Conservation (phyloP, 2,797 vertebrate genomes). For the Nyctibius grandis region DNA sequence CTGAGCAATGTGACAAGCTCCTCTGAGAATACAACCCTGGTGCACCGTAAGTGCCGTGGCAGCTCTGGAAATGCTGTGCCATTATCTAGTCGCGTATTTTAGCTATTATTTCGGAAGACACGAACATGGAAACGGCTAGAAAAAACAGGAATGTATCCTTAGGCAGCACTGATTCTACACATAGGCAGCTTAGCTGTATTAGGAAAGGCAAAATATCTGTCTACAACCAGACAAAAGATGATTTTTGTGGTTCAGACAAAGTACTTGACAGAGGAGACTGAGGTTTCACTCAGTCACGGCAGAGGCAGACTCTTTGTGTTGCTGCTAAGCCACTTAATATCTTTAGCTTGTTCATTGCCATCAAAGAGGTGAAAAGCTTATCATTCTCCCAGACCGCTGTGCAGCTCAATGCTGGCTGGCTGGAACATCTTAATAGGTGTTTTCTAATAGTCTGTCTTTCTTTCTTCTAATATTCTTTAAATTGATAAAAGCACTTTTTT, state of each 20-base stretch:
- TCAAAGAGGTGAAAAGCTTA: neutral
- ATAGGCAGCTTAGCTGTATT: neutral
- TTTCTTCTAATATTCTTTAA: neutral
- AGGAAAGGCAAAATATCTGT: neutral
- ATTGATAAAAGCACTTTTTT: neutral
- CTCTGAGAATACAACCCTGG: neutral
- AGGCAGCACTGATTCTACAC: neutral
- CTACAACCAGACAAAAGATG: neutral
- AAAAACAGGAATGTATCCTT: neutral
- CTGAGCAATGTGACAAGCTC: neutral
- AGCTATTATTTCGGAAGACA: neutral
- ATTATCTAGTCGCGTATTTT: neutral
- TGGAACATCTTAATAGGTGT: neutral
- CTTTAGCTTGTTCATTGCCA: neutral
- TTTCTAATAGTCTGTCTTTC: neutral
- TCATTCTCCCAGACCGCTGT: neutral
- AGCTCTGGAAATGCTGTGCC: neutral
- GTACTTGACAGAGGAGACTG: conserved; percentile 6
- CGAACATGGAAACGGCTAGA: neutral
- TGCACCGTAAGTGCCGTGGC: neutral
- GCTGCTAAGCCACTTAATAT: neutral
- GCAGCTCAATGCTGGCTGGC: neutral
- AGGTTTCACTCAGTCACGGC: neutral
- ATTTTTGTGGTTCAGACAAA: neutral
- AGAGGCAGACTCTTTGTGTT: neutral